Base-by-base conservation (phyloP, 2,797 vertebrate species). In the Anas flavirostris region DNA sequence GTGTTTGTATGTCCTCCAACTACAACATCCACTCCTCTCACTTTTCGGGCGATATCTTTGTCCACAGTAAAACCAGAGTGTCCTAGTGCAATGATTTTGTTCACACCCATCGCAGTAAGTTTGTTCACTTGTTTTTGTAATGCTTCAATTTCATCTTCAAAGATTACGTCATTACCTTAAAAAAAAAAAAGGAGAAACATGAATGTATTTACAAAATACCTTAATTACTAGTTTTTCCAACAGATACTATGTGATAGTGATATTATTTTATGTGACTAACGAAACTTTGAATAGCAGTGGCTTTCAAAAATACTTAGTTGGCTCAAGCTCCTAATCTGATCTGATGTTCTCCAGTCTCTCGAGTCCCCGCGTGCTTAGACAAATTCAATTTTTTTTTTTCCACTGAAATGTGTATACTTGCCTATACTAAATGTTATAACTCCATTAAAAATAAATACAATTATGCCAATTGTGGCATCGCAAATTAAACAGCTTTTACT, bases 1-100 rank as follows among this genome's bases (percentile, higher is more conserved):
- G 99, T 99, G 97, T 99, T 99, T 88, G 97, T 98, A 94, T 99
- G 99, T 94, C 99, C 99, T 26, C 99, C 99, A 17, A 99, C 97
- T 41, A 99, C 99, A 12, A 99, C 96, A 74, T 99, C 99, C 12
- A 99, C 98, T 0, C 99, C 99, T 37, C 87, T 97, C 60, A 99
- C 99, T 86, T 97, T 99, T 82, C 94, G 98, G 73, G 99, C 99
- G 25, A 99, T 98, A 50, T 95, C 95, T 95, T 98, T 96, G 86
- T 99, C 99, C 62, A 97, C 95, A 1, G 92, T 82, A 94, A 99
- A 99, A 28, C 99, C 99, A 4, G 99, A 99, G 95, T 99, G 99
- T 44, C 99, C 99, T n/a, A 99, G 98, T 26, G 99, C 99, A 82
- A 99, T 98, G 96, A 99, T 98, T 97, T 99, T 99, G 88, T 98